Evolutionary conservation across 2,113 vertebrate genomes (phyloP).

Genomic region (Sinocyclocheilus rhinocerous): DNA sequence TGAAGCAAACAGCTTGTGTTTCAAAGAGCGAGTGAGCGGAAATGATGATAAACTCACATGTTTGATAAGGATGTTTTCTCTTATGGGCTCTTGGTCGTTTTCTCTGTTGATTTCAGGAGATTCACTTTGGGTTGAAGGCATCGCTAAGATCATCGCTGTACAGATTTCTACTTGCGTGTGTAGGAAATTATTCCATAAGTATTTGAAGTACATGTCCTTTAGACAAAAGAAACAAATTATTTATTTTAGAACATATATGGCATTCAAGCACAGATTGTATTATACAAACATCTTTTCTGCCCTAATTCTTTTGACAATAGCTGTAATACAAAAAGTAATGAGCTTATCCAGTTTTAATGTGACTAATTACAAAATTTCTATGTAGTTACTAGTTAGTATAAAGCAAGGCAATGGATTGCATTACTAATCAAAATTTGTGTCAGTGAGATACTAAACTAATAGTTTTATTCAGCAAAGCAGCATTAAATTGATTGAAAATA

Average conservation of each 20-base stretch:
- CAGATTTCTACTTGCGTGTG: constrained; percentile 99
- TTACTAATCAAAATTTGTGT: background rate
- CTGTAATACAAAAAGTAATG: background rate
- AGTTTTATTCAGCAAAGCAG: background rate
- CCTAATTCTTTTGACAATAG: background rate
- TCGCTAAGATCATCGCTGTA: constrained; percentile 93
- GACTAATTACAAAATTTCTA: background rate
- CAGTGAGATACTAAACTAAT: background rate
- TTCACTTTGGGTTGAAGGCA: constrained; percentile 82
- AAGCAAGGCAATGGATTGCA: background rate
- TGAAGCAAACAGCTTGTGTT: background rate
- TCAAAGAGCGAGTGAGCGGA: background rate
- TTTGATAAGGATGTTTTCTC: constrained; percentile 89
- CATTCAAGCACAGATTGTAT: background rate
- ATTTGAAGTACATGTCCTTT: constrained; percentile 99
- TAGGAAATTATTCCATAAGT: constrained; percentile 98
- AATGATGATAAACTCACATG: constrained; percentile 79
- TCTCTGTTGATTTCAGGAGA: constrained; percentile 59
- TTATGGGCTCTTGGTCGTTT: constrained; percentile 66
- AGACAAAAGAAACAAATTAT: constrained; percentile 48
- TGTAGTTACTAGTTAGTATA: background rate
- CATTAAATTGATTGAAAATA: background rate
- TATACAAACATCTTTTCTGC: background rate
- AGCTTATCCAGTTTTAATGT: background rate
- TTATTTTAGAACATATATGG: background rate